These are phyloP conservation scores for Scaptomyza graminum DNA, from an alignment of 1,140 invertebrate genomes.

Conservation along the genomic window DNA sequence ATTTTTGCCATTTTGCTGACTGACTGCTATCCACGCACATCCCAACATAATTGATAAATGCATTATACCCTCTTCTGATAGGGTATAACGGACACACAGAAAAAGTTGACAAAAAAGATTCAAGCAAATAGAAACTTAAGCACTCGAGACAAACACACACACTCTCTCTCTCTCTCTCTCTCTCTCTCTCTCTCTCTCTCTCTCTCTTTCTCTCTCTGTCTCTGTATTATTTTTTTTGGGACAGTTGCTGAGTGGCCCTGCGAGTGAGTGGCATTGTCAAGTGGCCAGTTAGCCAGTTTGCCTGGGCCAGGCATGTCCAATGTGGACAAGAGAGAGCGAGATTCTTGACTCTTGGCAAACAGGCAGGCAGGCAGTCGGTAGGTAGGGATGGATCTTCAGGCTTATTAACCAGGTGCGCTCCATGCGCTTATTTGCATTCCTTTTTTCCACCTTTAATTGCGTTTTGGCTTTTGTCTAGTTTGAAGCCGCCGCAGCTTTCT, in stretches of 20 bases:
- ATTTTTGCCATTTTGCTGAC: too few relatives aligned
- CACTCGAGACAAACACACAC: too few relatives aligned
- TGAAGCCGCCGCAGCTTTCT: background rate
- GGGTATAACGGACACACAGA: too few relatives aligned
- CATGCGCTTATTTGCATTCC: slow-evolving; percentile 41
- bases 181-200: too few relatives aligned
- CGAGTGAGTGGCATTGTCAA: slow-evolving; percentile 25
- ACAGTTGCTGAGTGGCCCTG: slow-evolving; percentile 31
- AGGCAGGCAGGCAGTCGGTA: too few relatives aligned
- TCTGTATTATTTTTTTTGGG: background rate
- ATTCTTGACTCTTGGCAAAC: background rate
- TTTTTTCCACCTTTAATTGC: slow-evolving; percentile 44
- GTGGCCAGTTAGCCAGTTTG: slow-evolving; percentile 9
- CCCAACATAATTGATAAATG: too few relatives aligned
- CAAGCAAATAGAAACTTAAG: too few relatives aligned
- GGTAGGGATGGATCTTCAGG: background rate
- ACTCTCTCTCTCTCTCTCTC: too few relatives aligned
- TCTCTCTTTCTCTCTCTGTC: too few relatives aligned
- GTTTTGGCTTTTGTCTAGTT: slow-evolving; percentile 37
- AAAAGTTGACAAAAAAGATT: too few relatives aligned
- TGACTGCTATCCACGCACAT: too few relatives aligned
- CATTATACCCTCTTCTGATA: too few relatives aligned
- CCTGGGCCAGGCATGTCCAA: slow-evolving; percentile 33
- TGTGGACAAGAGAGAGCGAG: slow-evolving; percentile 1
- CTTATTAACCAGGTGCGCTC: slow-evolving; percentile 33